Conservation (phyloP, 2,797 vertebrate species). For the Anguilla megastoma region DNA sequence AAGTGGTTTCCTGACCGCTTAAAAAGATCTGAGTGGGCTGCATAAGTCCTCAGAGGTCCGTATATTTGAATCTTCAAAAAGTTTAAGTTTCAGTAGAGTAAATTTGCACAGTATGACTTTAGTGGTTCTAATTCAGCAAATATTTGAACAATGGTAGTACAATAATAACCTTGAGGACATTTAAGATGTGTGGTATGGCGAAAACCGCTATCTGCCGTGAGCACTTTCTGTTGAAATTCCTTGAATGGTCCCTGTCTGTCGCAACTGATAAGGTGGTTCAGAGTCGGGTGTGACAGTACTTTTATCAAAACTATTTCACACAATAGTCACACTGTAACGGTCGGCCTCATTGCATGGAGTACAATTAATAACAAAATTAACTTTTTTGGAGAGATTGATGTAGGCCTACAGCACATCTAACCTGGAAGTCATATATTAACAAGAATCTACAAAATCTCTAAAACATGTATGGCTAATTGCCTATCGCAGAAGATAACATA, state of each 20-base stretch:
- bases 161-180: neutral
- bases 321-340: neutral
- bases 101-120: neutral
- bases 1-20: neutral
- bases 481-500: neutral
- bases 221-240: constrained; percentile 2
- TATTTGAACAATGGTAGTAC: neutral
- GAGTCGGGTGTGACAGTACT: neutral
- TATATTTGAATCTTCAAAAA: neutral
- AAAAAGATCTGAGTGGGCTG: neutral
- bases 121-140: neutral
- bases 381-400: too few relatives aligned
- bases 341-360: neutral
- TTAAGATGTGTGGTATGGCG: neutral
- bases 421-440: neutral
- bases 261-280: neutral
- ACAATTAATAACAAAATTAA: neutral
- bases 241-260: neutral
- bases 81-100: neutral
- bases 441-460: neutral
- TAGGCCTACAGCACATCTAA: neutral
- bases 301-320: neutral
- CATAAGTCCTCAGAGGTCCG: neutral
- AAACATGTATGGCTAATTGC: neutral
- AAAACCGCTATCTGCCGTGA: neutral